Base-by-base conservation (phyloP, 2,113 vertebrate species). In the Toxotes jaculatrix region DNA sequence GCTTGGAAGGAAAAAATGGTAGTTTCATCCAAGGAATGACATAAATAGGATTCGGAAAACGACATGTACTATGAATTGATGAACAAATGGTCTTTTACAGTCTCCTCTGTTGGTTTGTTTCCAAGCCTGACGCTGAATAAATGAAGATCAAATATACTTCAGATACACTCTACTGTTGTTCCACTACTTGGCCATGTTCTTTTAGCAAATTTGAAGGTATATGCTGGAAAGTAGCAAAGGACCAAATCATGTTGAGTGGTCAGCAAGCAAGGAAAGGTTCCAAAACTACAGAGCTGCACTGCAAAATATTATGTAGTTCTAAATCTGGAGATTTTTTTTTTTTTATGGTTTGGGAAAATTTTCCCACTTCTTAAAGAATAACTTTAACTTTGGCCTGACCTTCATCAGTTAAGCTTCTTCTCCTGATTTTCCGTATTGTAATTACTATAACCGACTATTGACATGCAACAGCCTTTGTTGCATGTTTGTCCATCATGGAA, bases 31-130 rank as follows among this genome's bases (percentile, higher is more conserved):
- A 87, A 85, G 42, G 36, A 81, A 72, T 64, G 23, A 81, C 82
- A 91, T 77, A 88, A 92, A 92, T 81, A 87, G 74, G 79, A 84
- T 82, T 74, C 70, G 67, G 77, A 80, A 84, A 69, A 76, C 13
- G 21, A 82, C 70, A 70, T 82, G 77, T 83, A 85, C 77, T 60
- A 68, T 84, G 72, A 90, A 89, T 90, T 86, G 85, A 85, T 84
- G 70, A 86, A 85, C 63, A 88, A 89, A 86, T 81, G 47, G 72
- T 71, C 36, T 86, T 90, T 87, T 64, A 85, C 74, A 73, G 80
- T 82, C 49, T 60, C 43, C 27, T 51, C 19, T 27, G 16, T 63
- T 82, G 83, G 64, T 83, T 40, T 80, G 72, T 57, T 68, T 70
- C 74, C 79, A 86, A 32, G 40, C 53, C 27, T 80, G n/a, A 79